Conservation (phyloP, 2,888 invertebrate genomes). For the Mythimna albipuncta region DNA sequence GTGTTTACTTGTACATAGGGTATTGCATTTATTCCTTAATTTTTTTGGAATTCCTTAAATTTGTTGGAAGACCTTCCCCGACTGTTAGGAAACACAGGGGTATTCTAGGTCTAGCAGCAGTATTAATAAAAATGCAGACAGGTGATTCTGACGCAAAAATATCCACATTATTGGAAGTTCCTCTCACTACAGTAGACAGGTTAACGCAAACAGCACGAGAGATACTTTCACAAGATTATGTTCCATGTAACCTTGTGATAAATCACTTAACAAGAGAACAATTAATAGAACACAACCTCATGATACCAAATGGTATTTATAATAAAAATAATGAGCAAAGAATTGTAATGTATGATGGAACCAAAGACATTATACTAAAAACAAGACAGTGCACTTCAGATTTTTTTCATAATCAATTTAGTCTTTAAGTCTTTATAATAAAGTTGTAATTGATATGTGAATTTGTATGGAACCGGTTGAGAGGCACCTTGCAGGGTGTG, state of each 20-base stretch:
- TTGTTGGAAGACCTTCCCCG: slow-evolving; percentile 8
- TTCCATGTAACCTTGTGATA: slow-evolving; percentile 11
- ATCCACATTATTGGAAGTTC: slow-evolving; percentile 20
- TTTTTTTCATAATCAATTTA: no score
- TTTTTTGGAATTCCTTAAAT: slow-evolving; percentile 9
- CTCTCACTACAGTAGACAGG: slow-evolving; percentile 15
- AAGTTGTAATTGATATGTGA: no score
- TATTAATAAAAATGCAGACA: slow-evolving; percentile 27
- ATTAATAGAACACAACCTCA: slow-evolving; percentile 21
- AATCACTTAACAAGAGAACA: slow-evolving; percentile 7
- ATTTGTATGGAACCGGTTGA: no score
- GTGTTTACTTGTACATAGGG: no score
- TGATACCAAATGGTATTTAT: slow-evolving; percentile 25
- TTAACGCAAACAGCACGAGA: slow-evolving; percentile 21
- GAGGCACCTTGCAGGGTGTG: no score
- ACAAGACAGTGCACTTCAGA: no score
- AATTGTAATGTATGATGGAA: slow-evolving; percentile 24
- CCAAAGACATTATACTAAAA: no score
- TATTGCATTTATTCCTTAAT: no score
- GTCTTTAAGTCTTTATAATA: no score
- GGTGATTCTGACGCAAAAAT: slow-evolving; percentile 24
- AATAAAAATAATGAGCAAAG: slow-evolving; percentile 18
- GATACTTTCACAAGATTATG: not conserved
- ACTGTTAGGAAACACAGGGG: not conserved
- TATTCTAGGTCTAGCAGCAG: slow-evolving; percentile 10